phyloP scores from a whole-genome alignment of 2,888 invertebrate species.

The Sisyra nigra region DNA sequence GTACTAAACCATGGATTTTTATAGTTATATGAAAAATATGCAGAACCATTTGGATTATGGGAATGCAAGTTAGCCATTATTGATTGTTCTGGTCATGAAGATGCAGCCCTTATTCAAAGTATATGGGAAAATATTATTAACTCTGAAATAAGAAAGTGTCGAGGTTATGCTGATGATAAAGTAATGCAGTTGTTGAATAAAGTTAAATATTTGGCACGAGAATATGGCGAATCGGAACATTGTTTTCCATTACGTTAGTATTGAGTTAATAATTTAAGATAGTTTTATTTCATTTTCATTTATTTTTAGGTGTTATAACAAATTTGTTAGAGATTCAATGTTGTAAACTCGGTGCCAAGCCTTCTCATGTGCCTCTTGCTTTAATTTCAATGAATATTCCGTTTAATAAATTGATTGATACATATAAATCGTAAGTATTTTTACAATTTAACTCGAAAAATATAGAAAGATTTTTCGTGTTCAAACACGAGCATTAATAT shows the following conservation, averaged over 20 bases:
- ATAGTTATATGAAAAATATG: constrained; percentile 79
- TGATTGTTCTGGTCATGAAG: constrained; percentile 86
- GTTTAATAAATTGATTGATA: constrained; percentile 59
- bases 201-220: constrained; percentile 56
- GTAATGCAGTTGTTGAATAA: constrained; percentile 57
- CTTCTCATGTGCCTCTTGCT: constrained; percentile 59
- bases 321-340: constrained; percentile 50
- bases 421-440: constrained; percentile 56
- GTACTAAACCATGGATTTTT: no score
- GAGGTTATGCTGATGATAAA: constrained; percentile 34
- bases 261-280: background rate
- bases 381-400: constrained; percentile 63
- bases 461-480: no score
- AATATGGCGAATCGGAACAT: constrained; percentile 65
- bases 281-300: background rate
- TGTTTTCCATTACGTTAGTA: constrained; percentile 73
- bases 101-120: constrained; percentile 70
- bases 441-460: background rate
- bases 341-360: constrained; percentile 52
- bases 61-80: constrained; percentile 91
- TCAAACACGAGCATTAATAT: no score
- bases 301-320: constrained; percentile 2
- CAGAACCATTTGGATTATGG: constrained; percentile 77
- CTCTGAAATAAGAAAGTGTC: constrained; percentile 36
- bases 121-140: constrained; percentile 80